Evolutionary conservation across 2,888 invertebrate genomes (phyloP).

Genomic region (Morpho deidamia): DNA sequence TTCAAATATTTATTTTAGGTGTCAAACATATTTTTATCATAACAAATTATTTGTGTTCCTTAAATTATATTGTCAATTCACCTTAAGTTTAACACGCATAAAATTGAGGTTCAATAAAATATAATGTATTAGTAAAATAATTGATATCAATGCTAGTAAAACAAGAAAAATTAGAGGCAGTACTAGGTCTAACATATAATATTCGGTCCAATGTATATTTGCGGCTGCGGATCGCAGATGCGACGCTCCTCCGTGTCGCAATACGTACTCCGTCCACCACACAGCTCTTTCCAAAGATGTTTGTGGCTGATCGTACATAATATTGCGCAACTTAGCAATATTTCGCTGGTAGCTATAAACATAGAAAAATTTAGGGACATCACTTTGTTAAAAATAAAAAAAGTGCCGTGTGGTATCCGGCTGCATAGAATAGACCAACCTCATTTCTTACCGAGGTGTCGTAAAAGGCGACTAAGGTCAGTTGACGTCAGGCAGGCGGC

Average conservation of each 20-base stretch:
- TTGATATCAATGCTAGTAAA: neutral
- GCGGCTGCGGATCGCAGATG: slow-evolving; percentile 26
- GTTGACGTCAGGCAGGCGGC: too few species aligned
- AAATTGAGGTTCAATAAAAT: neutral
- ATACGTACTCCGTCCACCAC: slow-evolving; percentile 32
- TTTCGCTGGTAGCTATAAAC: slow-evolving; percentile 26
- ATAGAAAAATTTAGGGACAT: too few species aligned
- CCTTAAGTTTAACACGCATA: slow-evolving; percentile 3
- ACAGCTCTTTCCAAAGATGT: slow-evolving; percentile 25
- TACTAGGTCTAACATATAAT: slow-evolving; percentile 22
- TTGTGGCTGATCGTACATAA: slow-evolving; percentile 26
- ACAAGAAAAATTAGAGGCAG: neutral
- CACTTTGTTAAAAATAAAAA: too few species aligned
- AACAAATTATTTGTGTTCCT: too few species aligned
- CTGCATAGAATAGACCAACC: too few species aligned
- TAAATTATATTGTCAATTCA: slow-evolving; percentile 1
- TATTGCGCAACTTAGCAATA: slow-evolving; percentile 16
- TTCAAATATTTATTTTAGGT: too few species aligned
- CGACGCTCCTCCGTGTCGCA: slow-evolving; percentile 25
- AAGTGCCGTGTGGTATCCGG: too few species aligned
- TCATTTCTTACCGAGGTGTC: too few species aligned
- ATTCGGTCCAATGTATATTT: slow-evolving; percentile 22
- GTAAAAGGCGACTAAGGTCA: too few species aligned
- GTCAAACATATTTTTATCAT: too few species aligned
- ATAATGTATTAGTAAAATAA: neutral